These are phyloP conservation scores for Phenganax marumi DNA, from an alignment of 92 coral and sea anemone genomes.

Conservation along the genomic window DNA sequence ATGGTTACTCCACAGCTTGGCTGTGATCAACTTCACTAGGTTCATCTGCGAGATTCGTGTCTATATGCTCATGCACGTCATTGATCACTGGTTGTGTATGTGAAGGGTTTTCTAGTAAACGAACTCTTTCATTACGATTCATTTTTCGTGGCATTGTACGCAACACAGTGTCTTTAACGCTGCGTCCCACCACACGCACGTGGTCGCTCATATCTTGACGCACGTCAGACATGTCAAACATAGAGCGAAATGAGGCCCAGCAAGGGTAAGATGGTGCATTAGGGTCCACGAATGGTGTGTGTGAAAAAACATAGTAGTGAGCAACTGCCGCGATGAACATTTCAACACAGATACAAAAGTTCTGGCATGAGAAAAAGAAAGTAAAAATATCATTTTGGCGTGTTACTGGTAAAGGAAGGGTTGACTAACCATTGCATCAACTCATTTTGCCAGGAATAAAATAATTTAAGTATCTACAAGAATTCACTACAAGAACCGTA, in stretches of 20 bases:
- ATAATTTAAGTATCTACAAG: no score
- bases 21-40: not conserved
- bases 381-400: not conserved
- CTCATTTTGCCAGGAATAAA: no score
- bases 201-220: constrained; percentile 84
- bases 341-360: constrained; percentile 80
- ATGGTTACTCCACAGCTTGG: not conserved
- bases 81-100: constrained; percentile 14
- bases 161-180: constrained; percentile 73
- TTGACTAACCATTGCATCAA: not conserved
- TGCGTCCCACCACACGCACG: constrained; percentile 75
- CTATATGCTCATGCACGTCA: constrained; percentile 3
- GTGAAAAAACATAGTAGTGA: constrained; percentile 85
- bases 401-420: not conserved
- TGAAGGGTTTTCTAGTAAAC: constrained; percentile 25
- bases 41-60: not conserved
- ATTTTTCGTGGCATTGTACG: constrained; percentile 48
- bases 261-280: constrained; percentile 85
- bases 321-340: constrained; percentile 86
- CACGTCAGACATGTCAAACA: constrained; percentile 92
- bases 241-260: constrained; percentile 82
- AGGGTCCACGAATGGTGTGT: constrained; percentile 80
- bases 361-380: constrained; percentile 48
- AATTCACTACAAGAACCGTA: no score
- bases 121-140: constrained; percentile 31